phyloP scores from a whole-genome alignment of 2,888 invertebrate genomes.

The Cistogaster globosa region DNA sequence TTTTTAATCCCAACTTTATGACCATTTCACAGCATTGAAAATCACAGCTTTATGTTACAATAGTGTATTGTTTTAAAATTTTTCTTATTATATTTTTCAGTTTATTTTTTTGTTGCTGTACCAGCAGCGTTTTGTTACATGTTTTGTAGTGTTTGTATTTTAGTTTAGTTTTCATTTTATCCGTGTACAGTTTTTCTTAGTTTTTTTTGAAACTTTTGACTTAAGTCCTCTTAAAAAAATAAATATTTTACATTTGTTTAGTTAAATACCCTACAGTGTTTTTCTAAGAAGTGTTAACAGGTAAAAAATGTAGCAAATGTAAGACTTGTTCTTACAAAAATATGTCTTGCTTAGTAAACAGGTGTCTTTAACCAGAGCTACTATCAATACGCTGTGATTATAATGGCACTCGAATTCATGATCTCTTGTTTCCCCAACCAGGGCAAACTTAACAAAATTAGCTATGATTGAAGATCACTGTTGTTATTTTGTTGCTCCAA shows the following conservation, averaged over 20 bases:
- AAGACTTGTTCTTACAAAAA: too few species aligned
- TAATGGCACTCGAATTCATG: too few species aligned
- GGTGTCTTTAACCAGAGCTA: too few species aligned
- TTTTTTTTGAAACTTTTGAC: constrained; percentile 59
- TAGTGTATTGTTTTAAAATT: constrained; percentile 52
- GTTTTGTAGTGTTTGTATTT: constrained; percentile 37
- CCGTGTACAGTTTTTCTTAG: not conserved
- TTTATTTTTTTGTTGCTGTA: constrained; percentile 14
- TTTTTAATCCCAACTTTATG: constrained; percentile 52
- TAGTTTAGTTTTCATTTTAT: constrained; percentile 39
- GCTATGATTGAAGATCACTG: too few species aligned
- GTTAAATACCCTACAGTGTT: constrained; percentile 19
- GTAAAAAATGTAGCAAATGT: not conserved
- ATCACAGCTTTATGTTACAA: constrained; percentile 35
- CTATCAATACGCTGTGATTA: too few species aligned
- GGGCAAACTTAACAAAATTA: too few species aligned
- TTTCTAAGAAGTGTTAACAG: not conserved
- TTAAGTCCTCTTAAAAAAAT: constrained; percentile 42
- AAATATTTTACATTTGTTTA: constrained; percentile 28
- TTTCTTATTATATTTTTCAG: constrained; percentile 7
- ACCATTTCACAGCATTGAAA: constrained; percentile 34
- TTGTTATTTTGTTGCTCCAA: too few species aligned
- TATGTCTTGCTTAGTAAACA: too few species aligned
- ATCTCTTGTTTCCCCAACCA: too few species aligned
- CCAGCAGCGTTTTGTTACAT: constrained; percentile 41